Evolutionary conservation across 2,797 vertebrate genomes (phyloP), one percentile per base, ranked within the genome.

Genomic region (Myoxocephalus aenaeus): DNA sequence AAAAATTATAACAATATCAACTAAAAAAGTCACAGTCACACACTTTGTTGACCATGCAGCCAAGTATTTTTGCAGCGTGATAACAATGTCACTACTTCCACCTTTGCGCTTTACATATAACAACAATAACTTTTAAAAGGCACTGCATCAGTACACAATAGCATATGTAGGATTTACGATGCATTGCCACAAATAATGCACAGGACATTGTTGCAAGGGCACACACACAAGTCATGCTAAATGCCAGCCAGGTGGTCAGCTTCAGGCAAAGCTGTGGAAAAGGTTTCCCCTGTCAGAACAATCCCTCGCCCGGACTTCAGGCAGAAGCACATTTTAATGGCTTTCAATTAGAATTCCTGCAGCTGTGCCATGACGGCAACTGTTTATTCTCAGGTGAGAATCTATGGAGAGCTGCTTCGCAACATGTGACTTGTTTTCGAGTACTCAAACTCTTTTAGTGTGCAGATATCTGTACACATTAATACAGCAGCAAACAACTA

Each of bases 161-260:
- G 22, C n/a, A 51, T 22, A n/a, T 18, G 50, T 36, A 15, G 44
- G 53, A 79, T 71, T 65, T 75, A 14, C 7, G 2, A 5, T 25
- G 44, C 15, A 18, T 53, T 46, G n/a, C 22, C 14, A 34, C 50
- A 22, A 29, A 51, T 29, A 48, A 64, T 22, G 53, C 11, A 40
- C 29, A 12, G 40, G 20, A 38, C 3, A 51, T 22, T 7, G 61
- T 40, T 48, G 20, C 53, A 77, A 40, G 29, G 17, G 3, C 9
- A 11, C 56, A 29, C 54, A 8, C 29, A 17, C 25, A 77, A 73
- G 78, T 77, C 58, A 62, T 76, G 77, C 50, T 63, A 87, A 89
- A 90, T 90, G 80, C 70, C 86, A 87, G 79, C 80, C 85, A 87
- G 82, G 82, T 90, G 86, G 85, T 82, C 79, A 81, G 84, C 84